A percentile compares a stretch with the other conserved stretches of the same genome.
These are phyloP conservation scores for Drosophila diplacantha DNA, from an alignment of 2,888 invertebrate species.

Conservation along the genomic window DNA sequence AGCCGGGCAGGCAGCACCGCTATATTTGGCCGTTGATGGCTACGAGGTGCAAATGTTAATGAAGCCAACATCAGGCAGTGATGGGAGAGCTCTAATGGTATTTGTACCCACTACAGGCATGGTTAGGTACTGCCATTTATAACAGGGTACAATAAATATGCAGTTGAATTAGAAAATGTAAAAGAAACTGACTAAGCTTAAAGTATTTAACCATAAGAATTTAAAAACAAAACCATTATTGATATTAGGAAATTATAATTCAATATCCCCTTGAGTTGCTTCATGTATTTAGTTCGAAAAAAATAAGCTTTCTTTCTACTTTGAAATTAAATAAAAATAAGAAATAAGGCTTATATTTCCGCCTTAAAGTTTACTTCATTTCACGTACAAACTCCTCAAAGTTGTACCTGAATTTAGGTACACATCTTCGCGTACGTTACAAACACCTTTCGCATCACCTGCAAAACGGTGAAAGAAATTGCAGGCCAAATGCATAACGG, in stretches of 20 bases:
- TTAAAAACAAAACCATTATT: background rate
- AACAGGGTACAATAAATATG: too few species aligned
- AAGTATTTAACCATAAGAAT: background rate
- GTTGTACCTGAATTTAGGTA: background rate
- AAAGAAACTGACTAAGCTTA: background rate
- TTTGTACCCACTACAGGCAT: background rate
- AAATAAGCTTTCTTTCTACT: too few species aligned
- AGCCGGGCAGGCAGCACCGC: conserved; percentile 36
- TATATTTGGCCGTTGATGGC: conserved; percentile 60
- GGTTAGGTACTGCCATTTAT: background rate
- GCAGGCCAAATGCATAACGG: conserved; percentile 69
- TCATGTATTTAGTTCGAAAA: background rate
- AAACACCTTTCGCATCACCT: conserved; percentile 12
- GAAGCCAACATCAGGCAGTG: conserved; percentile 50
- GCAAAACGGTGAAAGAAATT: conserved; percentile 46
- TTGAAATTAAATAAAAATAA: background rate
- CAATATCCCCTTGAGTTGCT: background rate
- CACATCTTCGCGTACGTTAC: background rate
- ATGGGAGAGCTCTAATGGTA: background rate
- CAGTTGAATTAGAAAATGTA: background rate
- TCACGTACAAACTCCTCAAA: background rate
- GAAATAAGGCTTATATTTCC: background rate
- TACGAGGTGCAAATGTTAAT: conserved; percentile 67
- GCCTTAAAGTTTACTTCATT: background rate
- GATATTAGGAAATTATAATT: too few species aligned